Percentiles rank a stretch among this genome's conserved stretches.
Conservation (phyloP, 1,140 invertebrate species). For the Macrotrachela quadricornifera region DNA sequence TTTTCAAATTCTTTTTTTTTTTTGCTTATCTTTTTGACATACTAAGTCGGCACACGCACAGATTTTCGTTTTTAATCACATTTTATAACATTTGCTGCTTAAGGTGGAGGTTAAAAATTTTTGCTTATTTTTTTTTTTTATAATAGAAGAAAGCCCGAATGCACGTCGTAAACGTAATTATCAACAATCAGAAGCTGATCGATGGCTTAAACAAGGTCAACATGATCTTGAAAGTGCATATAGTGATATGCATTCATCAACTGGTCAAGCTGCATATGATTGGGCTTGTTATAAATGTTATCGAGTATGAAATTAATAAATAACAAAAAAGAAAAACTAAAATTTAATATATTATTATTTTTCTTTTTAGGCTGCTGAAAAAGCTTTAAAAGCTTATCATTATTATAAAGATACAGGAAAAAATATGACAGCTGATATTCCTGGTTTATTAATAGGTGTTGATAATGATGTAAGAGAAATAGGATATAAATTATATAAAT, state of each 20-base stretch:
- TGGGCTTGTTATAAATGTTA: constrained; percentile 17
- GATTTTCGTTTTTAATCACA: too few species aligned
- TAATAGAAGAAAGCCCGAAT: too few species aligned
- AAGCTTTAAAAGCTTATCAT: constrained; percentile 13
- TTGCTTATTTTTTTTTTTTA: too few species aligned
- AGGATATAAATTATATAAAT: constrained; percentile 8
- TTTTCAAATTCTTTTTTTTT: too few species aligned
- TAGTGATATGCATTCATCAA: constrained; percentile 10
- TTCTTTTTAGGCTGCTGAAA: constrained; percentile 13
- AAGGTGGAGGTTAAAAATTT: too few species aligned
- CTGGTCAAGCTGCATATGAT: constrained; percentile 11
- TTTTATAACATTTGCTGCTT: too few species aligned
- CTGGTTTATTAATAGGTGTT: constrained; percentile 4
- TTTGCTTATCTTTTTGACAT: too few species aligned
- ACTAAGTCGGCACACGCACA: too few species aligned
- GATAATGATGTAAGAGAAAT: constrained; percentile 5
- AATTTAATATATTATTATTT: background rate
- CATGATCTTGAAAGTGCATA: constrained; percentile 12
- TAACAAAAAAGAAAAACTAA: background rate
- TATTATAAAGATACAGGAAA: constrained; percentile 8
- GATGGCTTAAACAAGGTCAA: constrained; percentile 15
- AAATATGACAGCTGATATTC: constrained; percentile 4
- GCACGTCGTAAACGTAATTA: constrained; percentile 10
- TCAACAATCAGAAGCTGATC: constrained; percentile 12
- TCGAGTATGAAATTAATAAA: constrained; percentile 10